These are phyloP conservation scores for Neoscelio sp. DNA, from an alignment of 2,888 invertebrate genomes.

Conservation along the genomic window DNA sequence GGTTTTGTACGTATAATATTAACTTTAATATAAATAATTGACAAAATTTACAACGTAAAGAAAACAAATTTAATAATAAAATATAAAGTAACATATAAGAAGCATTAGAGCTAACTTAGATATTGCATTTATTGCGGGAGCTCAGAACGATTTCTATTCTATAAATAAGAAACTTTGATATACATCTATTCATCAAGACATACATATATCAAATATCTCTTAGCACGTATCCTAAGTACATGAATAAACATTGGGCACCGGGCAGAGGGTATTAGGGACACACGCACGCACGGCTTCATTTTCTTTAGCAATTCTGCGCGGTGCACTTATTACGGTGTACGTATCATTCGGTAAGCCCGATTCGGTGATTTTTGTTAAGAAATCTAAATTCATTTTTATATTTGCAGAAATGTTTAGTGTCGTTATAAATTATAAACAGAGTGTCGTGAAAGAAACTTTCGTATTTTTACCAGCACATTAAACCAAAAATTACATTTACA, in stretches of 20 bases:
- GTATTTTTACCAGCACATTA: too few species aligned
- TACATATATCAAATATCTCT: slow-evolving; percentile 50
- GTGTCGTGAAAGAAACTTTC: too few species aligned
- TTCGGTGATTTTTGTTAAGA: slow-evolving; percentile 66
- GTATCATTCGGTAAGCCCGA: slow-evolving; percentile 75
- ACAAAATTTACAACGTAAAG: neutral
- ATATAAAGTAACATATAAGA: neutral
- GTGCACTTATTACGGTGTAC: slow-evolving; percentile 73
- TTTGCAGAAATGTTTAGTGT: too few species aligned
- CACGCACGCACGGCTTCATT: slow-evolving; percentile 78
- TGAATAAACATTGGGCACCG: slow-evolving; percentile 73
- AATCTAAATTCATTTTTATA: neutral
- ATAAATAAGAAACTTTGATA: slow-evolving; percentile 7
- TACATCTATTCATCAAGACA: slow-evolving; percentile 41
- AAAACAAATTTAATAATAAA: neutral
- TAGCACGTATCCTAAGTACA: slow-evolving; percentile 68
- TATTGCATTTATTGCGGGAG: neutral
- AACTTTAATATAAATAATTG: neutral
- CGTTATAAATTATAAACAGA: too few species aligned
- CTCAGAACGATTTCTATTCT: slow-evolving; percentile 13
- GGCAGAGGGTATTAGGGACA: slow-evolving; percentile 77
- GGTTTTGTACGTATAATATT: neutral
- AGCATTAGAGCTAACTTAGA: slow-evolving; percentile 1
- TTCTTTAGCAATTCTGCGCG: slow-evolving; percentile 75
- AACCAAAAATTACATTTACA: too few species aligned